A percentile compares a stretch with the other conserved stretches of the same genome.
Evolutionary conservation across 2,888 invertebrate genomes (phyloP).

Genomic region (Leptinotarsa juncta): DNA sequence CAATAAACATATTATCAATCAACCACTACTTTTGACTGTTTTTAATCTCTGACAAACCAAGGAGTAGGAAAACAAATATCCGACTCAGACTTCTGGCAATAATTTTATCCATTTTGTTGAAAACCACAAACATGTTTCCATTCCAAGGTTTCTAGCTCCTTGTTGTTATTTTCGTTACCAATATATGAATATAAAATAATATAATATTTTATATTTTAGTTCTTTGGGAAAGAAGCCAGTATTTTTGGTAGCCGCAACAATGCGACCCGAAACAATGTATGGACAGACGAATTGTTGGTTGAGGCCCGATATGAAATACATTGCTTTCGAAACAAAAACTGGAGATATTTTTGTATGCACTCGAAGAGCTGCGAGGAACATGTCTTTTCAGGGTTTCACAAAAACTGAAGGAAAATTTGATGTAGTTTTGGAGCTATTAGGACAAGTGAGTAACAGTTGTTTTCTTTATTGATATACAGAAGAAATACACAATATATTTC

Average conservation of each 20-base stretch:
- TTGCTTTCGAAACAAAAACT: constrained; percentile 81
- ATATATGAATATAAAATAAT: too few species aligned
- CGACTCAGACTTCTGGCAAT: too few species aligned
- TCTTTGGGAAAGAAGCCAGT: constrained; percentile 70
- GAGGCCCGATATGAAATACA: constrained; percentile 93
- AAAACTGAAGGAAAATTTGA: constrained; percentile 81
- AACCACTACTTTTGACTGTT: too few species aligned
- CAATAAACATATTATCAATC: too few species aligned
- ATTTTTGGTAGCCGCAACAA: constrained; percentile 94
- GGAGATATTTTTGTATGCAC: constrained; percentile 90
- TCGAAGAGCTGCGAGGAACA: constrained; percentile 89
- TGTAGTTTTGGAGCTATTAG: constrained; percentile 76
- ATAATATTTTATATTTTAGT: constrained; percentile 62
- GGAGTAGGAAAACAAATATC: too few species aligned
- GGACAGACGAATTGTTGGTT: constrained; percentile 99
- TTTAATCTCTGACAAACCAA: too few species aligned
- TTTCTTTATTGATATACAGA: too few species aligned
- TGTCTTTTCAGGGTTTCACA: constrained; percentile 95
- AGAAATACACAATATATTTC: too few species aligned
- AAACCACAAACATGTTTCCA: too few species aligned
- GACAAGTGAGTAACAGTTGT: constrained; percentile 68
- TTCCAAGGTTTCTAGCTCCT: too few species aligned
- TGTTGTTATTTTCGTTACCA: not conserved
- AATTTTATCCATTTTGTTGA: too few species aligned
- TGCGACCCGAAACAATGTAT: constrained; percentile 99